Percentiles rank a stretch among this genome's conserved stretches.
Conservation (phyloP, 2,797 vertebrate species). For the Gallinago solitaria region DNA sequence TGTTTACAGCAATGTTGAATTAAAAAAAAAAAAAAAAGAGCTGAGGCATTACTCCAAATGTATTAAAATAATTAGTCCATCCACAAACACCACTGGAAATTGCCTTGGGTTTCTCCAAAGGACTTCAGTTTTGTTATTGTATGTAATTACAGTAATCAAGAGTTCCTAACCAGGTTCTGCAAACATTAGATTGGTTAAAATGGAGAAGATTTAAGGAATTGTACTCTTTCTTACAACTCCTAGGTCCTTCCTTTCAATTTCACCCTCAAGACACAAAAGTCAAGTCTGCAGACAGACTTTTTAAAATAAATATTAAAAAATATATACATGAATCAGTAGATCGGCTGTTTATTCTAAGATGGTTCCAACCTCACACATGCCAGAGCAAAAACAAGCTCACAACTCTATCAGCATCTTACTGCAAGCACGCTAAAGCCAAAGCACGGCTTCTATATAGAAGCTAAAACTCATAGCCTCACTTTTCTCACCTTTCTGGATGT, state of each 20-base stretch:
- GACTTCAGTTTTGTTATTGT: background rate
- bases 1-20: background rate
- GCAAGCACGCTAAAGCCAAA: background rate
- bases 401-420: background rate
- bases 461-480: background rate
- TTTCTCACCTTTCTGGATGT: too few relatives aligned
- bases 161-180: background rate
- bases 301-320: background rate
- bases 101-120: slow-evolving; percentile 5
- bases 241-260: background rate
- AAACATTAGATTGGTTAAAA: background rate
- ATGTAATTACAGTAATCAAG: background rate
- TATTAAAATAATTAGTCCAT: slow-evolving; percentile 51
- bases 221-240: background rate
- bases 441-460: background rate
- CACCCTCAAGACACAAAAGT: background rate
- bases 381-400: background rate
- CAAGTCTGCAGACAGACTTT: background rate
- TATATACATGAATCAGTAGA: background rate
- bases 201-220: background rate
- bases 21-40: background rate
- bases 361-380: background rate
- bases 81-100: slow-evolving; percentile 39
- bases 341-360: background rate
- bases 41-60: background rate